Evolutionary conservation across 2,888 invertebrate genomes (phyloP).

Genomic region (Penaeus monodon): DNA sequence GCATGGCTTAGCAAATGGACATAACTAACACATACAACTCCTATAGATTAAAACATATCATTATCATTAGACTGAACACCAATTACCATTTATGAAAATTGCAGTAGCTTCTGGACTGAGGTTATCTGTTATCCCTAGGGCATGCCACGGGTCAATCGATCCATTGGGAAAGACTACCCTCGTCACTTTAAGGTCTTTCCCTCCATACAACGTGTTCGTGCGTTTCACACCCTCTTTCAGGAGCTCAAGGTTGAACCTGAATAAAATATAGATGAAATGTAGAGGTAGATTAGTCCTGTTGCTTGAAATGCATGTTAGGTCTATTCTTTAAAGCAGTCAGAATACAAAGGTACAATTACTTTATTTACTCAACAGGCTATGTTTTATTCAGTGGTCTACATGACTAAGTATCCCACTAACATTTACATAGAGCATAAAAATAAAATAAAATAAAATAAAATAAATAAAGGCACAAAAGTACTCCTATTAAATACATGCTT

Average conservation of each 20-base stretch:
- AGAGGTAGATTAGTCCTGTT: too few relatives aligned
- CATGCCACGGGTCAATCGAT: conserved; percentile 73
- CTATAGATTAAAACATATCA: background rate
- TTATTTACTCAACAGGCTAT: too few relatives aligned
- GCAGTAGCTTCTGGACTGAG: conserved; percentile 40
- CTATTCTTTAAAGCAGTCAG: too few relatives aligned
- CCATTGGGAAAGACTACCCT: conserved; percentile 71
- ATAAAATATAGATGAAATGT: conserved; percentile 30
- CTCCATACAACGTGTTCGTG: conserved; percentile 77
- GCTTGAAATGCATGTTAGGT: conserved; percentile 38
- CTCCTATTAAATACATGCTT: too few relatives aligned
- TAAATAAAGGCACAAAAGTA: too few relatives aligned
- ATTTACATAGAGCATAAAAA: too few relatives aligned
- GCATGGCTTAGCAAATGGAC: too few relatives aligned
- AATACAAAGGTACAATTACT: too few relatives aligned
- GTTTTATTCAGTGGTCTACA: too few relatives aligned
- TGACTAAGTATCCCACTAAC: too few relatives aligned
- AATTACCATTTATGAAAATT: conserved; percentile 59
- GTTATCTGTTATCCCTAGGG: conserved; percentile 68
- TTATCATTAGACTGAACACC: background rate
- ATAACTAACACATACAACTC: background rate
- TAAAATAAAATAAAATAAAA: too few relatives aligned
- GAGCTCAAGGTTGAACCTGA: conserved; percentile 76
- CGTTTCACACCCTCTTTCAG: conserved; percentile 76
- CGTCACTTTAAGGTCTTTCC: conserved; percentile 66